A percentile compares a stretch with the other conserved stretches of the same genome.
Conservation (phyloP, 2,888 invertebrate species). For the Megalurothrips usitatus region DNA sequence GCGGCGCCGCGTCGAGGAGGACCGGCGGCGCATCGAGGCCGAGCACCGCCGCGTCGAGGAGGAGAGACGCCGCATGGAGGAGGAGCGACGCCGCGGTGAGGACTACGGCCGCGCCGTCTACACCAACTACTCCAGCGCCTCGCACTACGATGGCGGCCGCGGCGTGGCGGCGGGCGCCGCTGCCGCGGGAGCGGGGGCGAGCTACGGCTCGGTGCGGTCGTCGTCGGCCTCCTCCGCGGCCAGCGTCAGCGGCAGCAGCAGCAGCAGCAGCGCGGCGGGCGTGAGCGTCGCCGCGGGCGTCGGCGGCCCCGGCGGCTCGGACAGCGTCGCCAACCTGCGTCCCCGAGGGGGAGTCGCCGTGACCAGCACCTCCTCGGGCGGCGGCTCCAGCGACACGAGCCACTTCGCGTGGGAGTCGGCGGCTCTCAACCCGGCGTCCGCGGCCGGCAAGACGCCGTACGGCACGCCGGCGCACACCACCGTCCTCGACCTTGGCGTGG, state of each 20-base stretch:
- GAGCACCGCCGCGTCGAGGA: slow-evolving; percentile 35
- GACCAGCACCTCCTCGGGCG: neutral
- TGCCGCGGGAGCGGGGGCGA: slow-evolving; percentile 34
- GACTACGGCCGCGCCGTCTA: slow-evolving; percentile 33
- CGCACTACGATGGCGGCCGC: neutral
- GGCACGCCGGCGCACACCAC: slow-evolving; percentile 11
- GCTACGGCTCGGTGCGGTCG: slow-evolving; percentile 38
- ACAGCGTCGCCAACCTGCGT: slow-evolving; percentile 19
- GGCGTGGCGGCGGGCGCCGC: slow-evolving; percentile 34
- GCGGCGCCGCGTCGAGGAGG: slow-evolving; percentile 37
- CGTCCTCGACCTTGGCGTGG: slow-evolving; percentile 9
- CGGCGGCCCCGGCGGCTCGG: slow-evolving; percentile 28
- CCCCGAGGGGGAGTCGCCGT: neutral
- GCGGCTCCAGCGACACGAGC: neutral
- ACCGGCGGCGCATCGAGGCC: slow-evolving; percentile 40
- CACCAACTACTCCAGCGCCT: neutral
- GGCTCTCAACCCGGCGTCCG: slow-evolving; percentile 1
- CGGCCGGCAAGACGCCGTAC: neutral
- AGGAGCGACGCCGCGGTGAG: slow-evolving; percentile 37
- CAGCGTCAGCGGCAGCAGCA: neutral
- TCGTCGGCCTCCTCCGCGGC: neutral
- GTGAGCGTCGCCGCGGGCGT: slow-evolving; percentile 28
- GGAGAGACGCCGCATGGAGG: slow-evolving; percentile 34
- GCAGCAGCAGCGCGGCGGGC: slow-evolving; percentile 14
- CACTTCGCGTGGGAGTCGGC: slow-evolving; percentile 16